A percentile compares a stretch with the other conserved stretches of the same genome.
Evolutionary conservation across 2,113 vertebrate species (phyloP).

Genomic region (Rhinoptilus africanus): DNA sequence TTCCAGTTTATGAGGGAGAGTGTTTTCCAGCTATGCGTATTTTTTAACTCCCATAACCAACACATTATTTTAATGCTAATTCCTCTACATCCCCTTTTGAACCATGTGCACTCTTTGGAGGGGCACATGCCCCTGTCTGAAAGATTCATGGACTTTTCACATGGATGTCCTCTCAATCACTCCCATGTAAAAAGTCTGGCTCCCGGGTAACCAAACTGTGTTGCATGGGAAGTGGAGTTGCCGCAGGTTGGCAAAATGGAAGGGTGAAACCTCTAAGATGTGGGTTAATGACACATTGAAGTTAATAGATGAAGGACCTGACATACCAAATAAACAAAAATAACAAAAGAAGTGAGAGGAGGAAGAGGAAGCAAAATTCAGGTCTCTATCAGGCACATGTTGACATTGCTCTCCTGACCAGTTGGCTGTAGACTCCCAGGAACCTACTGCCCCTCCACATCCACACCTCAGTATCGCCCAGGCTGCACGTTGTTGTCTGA

Average conservation of each 20-base stretch:
- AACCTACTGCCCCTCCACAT: neutral
- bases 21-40: neutral
- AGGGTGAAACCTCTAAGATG: neutral
- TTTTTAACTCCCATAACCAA: neutral
- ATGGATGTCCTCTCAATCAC: neutral
- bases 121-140: neutral
- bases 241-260: neutral
- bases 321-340: neutral
- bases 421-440: neutral
- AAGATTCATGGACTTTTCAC: neutral
- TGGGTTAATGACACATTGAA: neutral
- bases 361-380: neutral
- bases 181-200: neutral
- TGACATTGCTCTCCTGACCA: neutral
- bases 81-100: neutral
- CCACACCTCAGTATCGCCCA: neutral
- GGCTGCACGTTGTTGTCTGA: neutral
- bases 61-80: neutral
- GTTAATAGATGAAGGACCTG: neutral
- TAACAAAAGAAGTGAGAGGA: neutral
- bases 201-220: neutral
- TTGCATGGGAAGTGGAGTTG: neutral
- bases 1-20: constrained; percentile 26
- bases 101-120: neutral
- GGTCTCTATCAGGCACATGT: neutral